These are phyloP conservation scores for Drosophila gunungcola DNA, from an alignment of 1,140 invertebrate genomes.

Conservation along the genomic window DNA sequence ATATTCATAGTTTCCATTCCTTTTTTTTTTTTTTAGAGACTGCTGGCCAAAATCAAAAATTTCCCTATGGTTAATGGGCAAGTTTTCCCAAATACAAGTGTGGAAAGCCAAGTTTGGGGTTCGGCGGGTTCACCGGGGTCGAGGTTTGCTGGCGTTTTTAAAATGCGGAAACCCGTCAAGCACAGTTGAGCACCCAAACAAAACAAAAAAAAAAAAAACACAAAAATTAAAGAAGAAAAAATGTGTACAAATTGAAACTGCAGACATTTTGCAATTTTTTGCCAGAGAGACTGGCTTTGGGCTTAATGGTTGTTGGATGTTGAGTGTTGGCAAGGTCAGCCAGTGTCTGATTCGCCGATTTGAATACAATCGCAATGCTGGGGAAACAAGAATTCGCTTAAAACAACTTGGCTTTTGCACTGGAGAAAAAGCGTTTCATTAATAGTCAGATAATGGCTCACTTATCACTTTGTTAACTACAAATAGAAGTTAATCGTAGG, in stretches of 20 bases:
- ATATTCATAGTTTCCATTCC: too few species aligned
- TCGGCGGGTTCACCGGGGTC: conserved; percentile 51
- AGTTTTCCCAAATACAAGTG: not conserved
- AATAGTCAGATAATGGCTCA: conserved; percentile 1
- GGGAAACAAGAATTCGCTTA: conserved; percentile 65
- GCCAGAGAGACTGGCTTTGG: conserved; percentile 15
- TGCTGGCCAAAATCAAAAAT: conserved; percentile 6
- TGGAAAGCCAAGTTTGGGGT: conserved; percentile 3
- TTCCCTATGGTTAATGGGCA: not conserved
- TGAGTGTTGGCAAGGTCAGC: conserved; percentile 69
- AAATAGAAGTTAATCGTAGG: conserved; percentile 4
- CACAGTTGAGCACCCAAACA: conserved; percentile 50
- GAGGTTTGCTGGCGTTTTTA: conserved; percentile 26
- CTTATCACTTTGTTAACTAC: conserved; percentile 7
- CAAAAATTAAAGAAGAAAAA: conserved; percentile 14
- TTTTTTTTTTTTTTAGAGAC: conserved; percentile 14
- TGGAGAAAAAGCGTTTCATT: conserved; percentile 9
- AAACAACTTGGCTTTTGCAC: conserved; percentile 32
- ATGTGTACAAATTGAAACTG: conserved; percentile 55
- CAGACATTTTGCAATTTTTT: conserved; percentile 43
- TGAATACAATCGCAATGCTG: conserved; percentile 70
- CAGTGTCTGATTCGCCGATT: conserved; percentile 57
- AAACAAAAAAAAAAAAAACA: conserved; percentile 3
- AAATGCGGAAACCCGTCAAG: conserved; percentile 78
- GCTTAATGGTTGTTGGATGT: conserved; percentile 51